Base-by-base conservation (phyloP, 35 echinoderm and acorn worm species). In the Patiria miniata region DNA sequence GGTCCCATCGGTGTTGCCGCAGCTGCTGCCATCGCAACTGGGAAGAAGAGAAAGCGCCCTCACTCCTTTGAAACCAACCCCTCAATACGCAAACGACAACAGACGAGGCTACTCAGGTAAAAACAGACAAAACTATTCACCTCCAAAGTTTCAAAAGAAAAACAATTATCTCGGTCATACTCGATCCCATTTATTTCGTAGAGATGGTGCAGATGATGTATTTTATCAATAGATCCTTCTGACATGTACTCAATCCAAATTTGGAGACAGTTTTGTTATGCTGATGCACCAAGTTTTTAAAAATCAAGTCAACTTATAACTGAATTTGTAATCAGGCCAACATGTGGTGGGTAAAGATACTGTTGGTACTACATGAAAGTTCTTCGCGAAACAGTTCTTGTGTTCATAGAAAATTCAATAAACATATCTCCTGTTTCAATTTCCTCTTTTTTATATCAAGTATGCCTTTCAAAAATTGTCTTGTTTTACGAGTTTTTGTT, bases 1-100 rank as follows among this genome's bases (percentile, higher is more conserved):
- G 96, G 96, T 86, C 86, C 96, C 44, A 99, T 99, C 39, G 96
- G 96, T 54, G 90, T 99, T 61, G 96, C 96, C 78, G 96, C 96
- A 82, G 96, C 96, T 18, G 96, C 96, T 55, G 96, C 96, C 68
- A 99, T 99, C 52, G 96, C 96, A 73, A 99, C 96, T 61, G 96
- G 96, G 12, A 99, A 99, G 51, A 99, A 99, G 59, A 84, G 96
- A 38, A 99, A 99, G 69, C 81, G 96, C 29, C 96, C 96, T 57
- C 96, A 99, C 61, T 92, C 93, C 1, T 99, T 99, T 93, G 96
- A 99, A 85, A 99, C 96, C 34, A 99, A 99, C 84, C 96, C 96
- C 51, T 99, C 96, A 8, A 95, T 99, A 22, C 79, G 96, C 15
- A 91, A 91, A 33, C 84, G 96, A 82, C 93, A 94, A 39, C 96